Base-by-base conservation (phyloP, 2,797 vertebrate species). In the Mormyrops boulengeri region DNA sequence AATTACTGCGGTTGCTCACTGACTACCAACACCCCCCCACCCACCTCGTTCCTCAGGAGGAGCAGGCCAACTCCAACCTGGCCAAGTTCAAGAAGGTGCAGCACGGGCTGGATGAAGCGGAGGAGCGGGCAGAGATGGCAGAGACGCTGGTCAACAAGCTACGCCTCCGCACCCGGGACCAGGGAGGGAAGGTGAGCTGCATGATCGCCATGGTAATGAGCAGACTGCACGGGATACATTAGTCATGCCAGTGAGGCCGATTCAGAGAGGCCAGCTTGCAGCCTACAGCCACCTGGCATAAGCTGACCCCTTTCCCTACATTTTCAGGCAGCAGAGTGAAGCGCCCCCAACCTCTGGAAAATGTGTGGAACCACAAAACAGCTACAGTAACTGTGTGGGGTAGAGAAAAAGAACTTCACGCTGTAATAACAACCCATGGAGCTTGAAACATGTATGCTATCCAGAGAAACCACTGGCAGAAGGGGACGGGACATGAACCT, bases 61-160 rank as follows among this genome's bases (percentile, higher is more conserved):
- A 96, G 90, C 97, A 98, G 92, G 96, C 97, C 49, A 98, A 96
- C 95, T 95, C 96, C 93, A 98, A 97, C 95, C 91, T 98, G 93
- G 95, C 96, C 53, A 99, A 98, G 95, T 98, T 94, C 92, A 96
- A 96, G 93, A 98, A 98, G 93, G 94, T 97, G 73, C 98, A 99
- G 94, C 98, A 98, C 0, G 97, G 98, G 92, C 93, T 99, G n/a
- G 97, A 98, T 0, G 97, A 98, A 0, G 98, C 97, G 0, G 98
- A 98, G 92, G 97, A 99, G 47, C 94, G 97, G 0, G 98, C 97
- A 0, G 97, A 98, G 88, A 95, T 94, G 0, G 98, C 97, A 0
- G 97, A 98, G 93, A 93, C 95, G 0, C 97, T 99, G 94, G 97
- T 97, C 94, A 98, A 99, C 95, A 99, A 99, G 94, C 94, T 98